Evolutionary conservation across 2,113 vertebrate species (phyloP).

Genomic region (Plectropomus leopardus): DNA sequence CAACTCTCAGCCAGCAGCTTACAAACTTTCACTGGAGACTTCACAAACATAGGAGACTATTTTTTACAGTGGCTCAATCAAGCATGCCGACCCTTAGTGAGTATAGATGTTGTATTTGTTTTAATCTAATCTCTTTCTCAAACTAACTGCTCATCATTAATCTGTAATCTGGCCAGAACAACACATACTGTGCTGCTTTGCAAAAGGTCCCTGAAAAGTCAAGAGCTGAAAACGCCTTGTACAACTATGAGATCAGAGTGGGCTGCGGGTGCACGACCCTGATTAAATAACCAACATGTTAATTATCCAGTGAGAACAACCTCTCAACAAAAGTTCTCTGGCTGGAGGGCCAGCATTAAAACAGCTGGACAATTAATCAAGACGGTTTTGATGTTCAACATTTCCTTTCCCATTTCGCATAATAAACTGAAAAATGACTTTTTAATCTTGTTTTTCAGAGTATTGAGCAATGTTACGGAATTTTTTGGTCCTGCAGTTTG

Average conservation of each 20-base stretch:
- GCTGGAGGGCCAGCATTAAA: background rate
- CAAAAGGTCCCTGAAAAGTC: conserved; percentile 17
- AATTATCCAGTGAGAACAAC: conserved; percentile 24
- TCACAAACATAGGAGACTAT: background rate
- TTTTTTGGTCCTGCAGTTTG: background rate
- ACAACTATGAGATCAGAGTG: background rate
- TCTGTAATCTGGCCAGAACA: background rate
- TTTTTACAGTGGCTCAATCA: conserved; percentile 16
- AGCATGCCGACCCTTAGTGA: background rate
- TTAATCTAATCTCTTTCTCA: conserved; percentile 1
- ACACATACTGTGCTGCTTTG: background rate
- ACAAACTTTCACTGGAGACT: conserved; percentile 27
- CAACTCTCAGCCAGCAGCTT: conserved; percentile 41
- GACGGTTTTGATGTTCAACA: background rate
- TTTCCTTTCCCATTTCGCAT: background rate
- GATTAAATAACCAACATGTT: conserved; percentile 8
- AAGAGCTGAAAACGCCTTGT: conserved; percentile 12
- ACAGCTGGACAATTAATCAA: background rate
- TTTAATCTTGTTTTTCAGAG: background rate
- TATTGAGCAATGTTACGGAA: background rate
- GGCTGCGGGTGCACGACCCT: background rate
- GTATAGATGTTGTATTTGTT: background rate
- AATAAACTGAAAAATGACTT: background rate
- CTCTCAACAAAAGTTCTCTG: background rate
- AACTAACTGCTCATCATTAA: background rate